Base-by-base conservation (phyloP, 2,113 vertebrate species). In the Thymallus thymallus region DNA sequence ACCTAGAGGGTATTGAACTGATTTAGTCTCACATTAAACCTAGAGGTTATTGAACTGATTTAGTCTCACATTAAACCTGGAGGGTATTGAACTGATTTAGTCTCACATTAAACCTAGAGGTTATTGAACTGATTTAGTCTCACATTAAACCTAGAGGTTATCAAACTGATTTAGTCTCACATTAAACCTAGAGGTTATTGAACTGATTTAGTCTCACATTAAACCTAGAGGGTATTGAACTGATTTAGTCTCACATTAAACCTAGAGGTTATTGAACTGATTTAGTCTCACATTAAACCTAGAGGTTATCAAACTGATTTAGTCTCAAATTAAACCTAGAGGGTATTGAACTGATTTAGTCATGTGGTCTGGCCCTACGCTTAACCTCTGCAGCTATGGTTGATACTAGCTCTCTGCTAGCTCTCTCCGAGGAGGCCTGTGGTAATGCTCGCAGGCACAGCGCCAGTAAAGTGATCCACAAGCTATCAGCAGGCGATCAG, bases 401-500 rank as follows among this genome's bases (percentile, higher is more conserved):
- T 41, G 48, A 51, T 51, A 14, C 48, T 13, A 51, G 48, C 48
- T 51, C 48, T 51, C 14, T 16, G 48, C 3, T 51, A 51, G 48
- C 16, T 51, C 48, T 51, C 16, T 51, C 46, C 5, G 16, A 18
- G 48, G 48, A 5, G 76, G 76, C 80, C 32, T 66, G 75, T 46
- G 16, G 16, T 80, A 22, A 55, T 69, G 68, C 51, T 77, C 74
- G 76, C 68, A 86, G 87, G 83, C 86, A 85, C 35, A 0, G 76
- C 74, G 76, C 80, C 80, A 82, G 88, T 88, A 89, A 91, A 78
- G 81, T 74, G 82, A 90, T 89, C 87, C 61, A 7, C 79, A 69
- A 76, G 81, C 74, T 81, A 86, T 84, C 86, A 85, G 79, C 79
- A 67, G 85, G 78, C 76, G 86, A 88, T 89, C 88, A 71, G 74